Conservation (phyloP, 2,797 vertebrate species). For the Sternarchorhynchus goeldii region DNA sequence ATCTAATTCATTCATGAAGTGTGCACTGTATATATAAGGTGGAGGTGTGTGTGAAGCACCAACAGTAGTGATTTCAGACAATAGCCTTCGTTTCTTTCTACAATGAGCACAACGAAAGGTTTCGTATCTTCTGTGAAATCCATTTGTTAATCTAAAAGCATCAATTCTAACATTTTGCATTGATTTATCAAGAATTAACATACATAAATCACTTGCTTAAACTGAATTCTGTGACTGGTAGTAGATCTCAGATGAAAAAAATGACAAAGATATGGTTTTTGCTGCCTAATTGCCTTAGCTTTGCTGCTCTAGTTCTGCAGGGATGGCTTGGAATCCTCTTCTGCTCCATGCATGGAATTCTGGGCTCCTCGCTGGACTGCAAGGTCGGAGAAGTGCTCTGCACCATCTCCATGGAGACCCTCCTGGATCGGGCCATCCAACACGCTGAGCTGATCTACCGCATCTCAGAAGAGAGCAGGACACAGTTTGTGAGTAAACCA, state of each 20-base stretch:
- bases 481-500: slow-evolving; percentile 58
- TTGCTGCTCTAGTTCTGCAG: slow-evolving; percentile 46
- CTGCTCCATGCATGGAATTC: slow-evolving; percentile 35
- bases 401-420: slow-evolving; percentile 61
- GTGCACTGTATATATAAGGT: slow-evolving; percentile 51
- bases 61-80: slow-evolving; percentile 18
- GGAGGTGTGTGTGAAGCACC: background rate
- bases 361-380: slow-evolving; percentile 47
- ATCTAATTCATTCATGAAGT: slow-evolving; percentile 41
- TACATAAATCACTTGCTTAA: too few species aligned
- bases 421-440: slow-evolving; percentile 60
- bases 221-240: too few species aligned
- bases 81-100: slow-evolving; percentile 1
- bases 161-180: background rate
- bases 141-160: background rate
- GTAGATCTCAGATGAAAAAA: too few species aligned
- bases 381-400: slow-evolving; percentile 27
- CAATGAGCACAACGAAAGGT: slow-evolving; percentile 56
- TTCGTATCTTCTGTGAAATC: background rate
- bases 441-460: slow-evolving; percentile 60
- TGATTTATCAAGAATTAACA: too few species aligned
- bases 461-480: slow-evolving; percentile 58
- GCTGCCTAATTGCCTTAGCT: background rate
- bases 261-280: background rate
- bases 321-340: slow-evolving; percentile 49